phyloP scores from a whole-genome alignment of 2,888 invertebrate species.

The Ethmia dodecea region DNA sequence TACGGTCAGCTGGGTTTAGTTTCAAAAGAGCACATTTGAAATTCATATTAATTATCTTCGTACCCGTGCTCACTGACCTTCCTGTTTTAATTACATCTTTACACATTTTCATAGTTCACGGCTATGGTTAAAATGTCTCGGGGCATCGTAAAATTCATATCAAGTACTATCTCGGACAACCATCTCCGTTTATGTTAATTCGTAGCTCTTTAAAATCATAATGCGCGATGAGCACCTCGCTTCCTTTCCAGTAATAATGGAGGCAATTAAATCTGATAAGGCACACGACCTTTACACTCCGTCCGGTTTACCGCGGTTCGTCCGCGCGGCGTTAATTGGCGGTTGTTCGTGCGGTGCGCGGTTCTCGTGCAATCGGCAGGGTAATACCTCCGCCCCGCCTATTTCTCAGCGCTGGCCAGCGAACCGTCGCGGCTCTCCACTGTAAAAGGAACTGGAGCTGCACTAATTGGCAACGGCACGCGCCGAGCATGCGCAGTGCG shows the following conservation, averaged over 20 bases:
- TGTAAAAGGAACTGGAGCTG: conserved; percentile 71
- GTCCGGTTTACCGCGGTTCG: conserved; percentile 41
- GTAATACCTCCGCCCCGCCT: conserved; percentile 45
- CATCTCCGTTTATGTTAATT: conserved; percentile 68
- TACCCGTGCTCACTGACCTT: conserved; percentile 72
- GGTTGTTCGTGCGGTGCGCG: conserved; percentile 24
- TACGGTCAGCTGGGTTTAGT: conserved; percentile 65
- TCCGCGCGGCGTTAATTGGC: conserved; percentile 56
- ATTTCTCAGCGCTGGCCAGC: conserved; percentile 36
- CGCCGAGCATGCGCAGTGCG: conserved; percentile 34
- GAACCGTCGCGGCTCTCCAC: conserved; percentile 65
- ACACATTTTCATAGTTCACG: conserved; percentile 72
- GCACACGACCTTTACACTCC: conserved; percentile 71
- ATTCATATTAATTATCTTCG: conserved; percentile 68
- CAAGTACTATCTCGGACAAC: conserved; percentile 41
- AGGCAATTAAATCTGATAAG: conserved; percentile 69
- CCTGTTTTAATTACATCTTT: conserved; percentile 64
- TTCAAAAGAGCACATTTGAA: conserved; percentile 66
- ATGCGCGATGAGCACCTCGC: conserved; percentile 53
- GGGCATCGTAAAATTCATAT: conserved; percentile 51
- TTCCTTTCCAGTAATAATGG: conserved; percentile 62
- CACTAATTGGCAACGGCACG: conserved; percentile 74
- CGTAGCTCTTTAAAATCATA: conserved; percentile 63
- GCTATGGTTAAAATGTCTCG: conserved; percentile 69
- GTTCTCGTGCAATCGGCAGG: conserved; percentile 37